Evolutionary conservation across 2,113 vertebrate species (phyloP), one percentile per base, ranked within the genome.

Genomic region (Elephas maximus): DNA sequence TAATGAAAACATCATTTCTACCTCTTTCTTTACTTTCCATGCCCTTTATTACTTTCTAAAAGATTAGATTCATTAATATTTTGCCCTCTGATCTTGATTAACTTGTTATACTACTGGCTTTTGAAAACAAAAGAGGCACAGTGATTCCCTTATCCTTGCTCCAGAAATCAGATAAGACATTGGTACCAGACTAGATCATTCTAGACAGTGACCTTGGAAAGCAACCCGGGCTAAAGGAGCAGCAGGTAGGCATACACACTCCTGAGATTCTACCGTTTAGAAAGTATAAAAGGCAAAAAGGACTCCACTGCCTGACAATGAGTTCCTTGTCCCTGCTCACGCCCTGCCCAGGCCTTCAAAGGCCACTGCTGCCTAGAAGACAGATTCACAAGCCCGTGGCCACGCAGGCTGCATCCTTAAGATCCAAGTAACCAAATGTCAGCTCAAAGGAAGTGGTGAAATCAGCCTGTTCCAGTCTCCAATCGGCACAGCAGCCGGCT

Each of bases 191-290:
- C 60, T 94, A 91, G 94, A 67, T 85, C 92, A 45, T 60, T 95
- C 84, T 33, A 73, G 88, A 95, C 48, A 26, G 88, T 95, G 93
- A 95, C 97, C 97, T 92, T 98, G 96, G 96, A 95, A 23, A 92
- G 6, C 6, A 94, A 60, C 24, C 14, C 95, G 28, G 3, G 45
- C 65, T 57, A 63, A 83, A 44, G 28, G 0, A 41, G 1, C 23
- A 67, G 30, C 45, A 44, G 63, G 45, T 74, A 85, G 53, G 33
- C 2, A 1, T 28, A 51, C 26, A 88, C 8, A 5, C 17, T 7
- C 12, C 33, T 21, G 9, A 8, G n/a, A 33, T 8, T 51, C 44
- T 23, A 15, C 57, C 28, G 7, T 73, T 65, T 3, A 20, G 81
- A 62, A 78, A 53, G 45, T 4, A 48, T 1, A 62, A 60, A 48